These are phyloP conservation scores for Muscicapa striata DNA, from an alignment of 2,797 vertebrate species.

Conservation along the genomic window DNA sequence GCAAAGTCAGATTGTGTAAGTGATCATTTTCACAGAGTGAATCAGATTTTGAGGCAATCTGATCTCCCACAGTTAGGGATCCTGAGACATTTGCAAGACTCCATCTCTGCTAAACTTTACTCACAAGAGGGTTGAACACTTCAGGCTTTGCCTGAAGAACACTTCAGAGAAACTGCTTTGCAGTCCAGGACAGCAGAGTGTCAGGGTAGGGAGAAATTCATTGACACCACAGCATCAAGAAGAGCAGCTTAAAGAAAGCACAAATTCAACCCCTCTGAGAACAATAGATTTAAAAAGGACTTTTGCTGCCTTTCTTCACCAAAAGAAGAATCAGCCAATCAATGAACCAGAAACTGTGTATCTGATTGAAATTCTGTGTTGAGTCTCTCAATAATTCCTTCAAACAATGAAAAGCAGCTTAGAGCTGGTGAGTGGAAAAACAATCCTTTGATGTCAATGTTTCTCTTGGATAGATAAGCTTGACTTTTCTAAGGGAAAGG, in stretches of 20 bases:
- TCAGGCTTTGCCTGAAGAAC: not conserved
- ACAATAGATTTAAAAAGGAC: not conserved
- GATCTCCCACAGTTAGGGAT: not conserved
- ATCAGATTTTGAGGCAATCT: not conserved
- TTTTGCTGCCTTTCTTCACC: not conserved
- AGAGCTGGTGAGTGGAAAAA: slow-evolving; percentile 21
- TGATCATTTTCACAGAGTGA: not conserved
- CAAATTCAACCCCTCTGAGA: not conserved
- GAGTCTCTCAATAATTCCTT: slow-evolving; percentile 16
- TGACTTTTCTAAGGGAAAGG: not conserved
- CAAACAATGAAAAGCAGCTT: not conserved
- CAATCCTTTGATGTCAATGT: slow-evolving; percentile 12
- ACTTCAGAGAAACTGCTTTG: not conserved
- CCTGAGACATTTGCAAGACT: not conserved
- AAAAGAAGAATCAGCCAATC: not conserved
- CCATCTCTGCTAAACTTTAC: not conserved
- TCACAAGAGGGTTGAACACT: not conserved
- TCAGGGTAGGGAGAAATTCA: not conserved
- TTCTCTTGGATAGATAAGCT: not conserved
- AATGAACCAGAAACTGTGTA: not conserved
- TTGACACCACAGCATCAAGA: not conserved
- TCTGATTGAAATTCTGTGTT: not conserved
- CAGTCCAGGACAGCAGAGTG: not conserved
- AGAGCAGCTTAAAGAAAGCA: not conserved
- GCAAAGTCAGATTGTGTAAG: not conserved